These are phyloP conservation scores for Mus pahari DNA, from an alignment of 2,113 vertebrate genomes.

Conservation along the genomic window DNA sequence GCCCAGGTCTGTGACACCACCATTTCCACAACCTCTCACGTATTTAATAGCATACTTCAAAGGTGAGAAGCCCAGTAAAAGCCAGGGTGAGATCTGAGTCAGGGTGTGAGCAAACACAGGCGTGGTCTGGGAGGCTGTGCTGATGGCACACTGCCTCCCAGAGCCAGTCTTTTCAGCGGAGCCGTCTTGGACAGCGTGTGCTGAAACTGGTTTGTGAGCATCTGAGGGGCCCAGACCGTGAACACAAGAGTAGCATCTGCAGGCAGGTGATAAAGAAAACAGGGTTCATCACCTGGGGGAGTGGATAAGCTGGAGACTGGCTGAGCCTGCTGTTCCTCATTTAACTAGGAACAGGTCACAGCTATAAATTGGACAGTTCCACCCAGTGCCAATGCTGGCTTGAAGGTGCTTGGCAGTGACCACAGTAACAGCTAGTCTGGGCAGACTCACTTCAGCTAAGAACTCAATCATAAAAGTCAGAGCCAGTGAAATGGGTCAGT, in stretches of 20 bases:
- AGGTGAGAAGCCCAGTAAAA: slow-evolving; percentile 28
- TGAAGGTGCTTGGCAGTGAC: neutral
- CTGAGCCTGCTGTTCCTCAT: neutral
- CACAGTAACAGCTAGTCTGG: neutral
- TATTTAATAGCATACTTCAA: slow-evolving; percentile 46
- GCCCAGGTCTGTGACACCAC: neutral
- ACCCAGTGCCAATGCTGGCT: fast-evolving
- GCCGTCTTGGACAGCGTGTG: too few relatives aligned
- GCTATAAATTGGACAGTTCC: neutral
- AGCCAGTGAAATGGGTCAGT: neutral
- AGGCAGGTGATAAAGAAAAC: too few relatives aligned
- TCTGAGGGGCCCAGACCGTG: too few relatives aligned
- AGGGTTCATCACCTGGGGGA: neutral
- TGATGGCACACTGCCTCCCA: neutral
- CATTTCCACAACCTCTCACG: neutral
- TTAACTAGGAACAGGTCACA: fast-evolving
- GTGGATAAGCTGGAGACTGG: neutral
- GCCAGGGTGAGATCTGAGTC: neutral
- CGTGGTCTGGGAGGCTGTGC: neutral
- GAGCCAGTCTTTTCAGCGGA: too few relatives aligned
- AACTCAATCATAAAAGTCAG: too few relatives aligned
- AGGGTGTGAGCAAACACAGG: neutral
- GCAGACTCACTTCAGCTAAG: neutral
- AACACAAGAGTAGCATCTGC: too few relatives aligned
- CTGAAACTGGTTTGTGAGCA: too few relatives aligned